A percentile compares a stretch with the other conserved stretches of the same genome.
phyloP scores from a whole-genome alignment of 23 tunicate species.

The Ciona savignyi region DNA sequence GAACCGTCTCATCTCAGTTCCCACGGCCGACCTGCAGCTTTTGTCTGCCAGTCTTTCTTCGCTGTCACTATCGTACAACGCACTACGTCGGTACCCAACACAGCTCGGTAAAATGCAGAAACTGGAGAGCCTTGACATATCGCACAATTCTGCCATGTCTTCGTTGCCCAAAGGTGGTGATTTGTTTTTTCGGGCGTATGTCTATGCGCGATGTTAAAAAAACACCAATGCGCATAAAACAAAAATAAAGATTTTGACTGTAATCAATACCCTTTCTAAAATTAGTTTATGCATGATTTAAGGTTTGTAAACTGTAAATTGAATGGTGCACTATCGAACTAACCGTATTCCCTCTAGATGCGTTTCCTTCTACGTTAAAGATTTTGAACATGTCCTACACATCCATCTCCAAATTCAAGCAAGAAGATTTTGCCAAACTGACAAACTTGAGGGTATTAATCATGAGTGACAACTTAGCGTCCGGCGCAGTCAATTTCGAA shows the following conservation, averaged over 20 bases:
- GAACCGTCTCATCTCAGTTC: slow-evolving; percentile 7
- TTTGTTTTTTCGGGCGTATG: too few relatives aligned
- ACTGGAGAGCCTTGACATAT: slow-evolving; percentile 20
- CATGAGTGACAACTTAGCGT: slow-evolving; percentile 34
- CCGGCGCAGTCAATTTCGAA: slow-evolving; percentile 24
- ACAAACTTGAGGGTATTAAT: background rate
- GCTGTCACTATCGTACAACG: slow-evolving; percentile 21
- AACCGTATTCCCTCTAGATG: too few relatives aligned
- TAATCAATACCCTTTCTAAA: too few relatives aligned
- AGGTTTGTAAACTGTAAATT: background rate
- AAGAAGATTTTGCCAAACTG: background rate
- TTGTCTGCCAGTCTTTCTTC: slow-evolving; percentile 5
- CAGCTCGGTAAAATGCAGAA: background rate
- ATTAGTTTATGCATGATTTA: background rate
- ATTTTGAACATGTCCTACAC: slow-evolving; percentile 4
- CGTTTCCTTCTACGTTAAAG: slow-evolving; percentile 2
- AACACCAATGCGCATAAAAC: background rate
- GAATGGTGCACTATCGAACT: background rate
- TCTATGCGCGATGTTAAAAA: too few relatives aligned
- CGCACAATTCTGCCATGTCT: slow-evolving; percentile 16
- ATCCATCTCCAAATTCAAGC: background rate
- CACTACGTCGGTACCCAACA: slow-evolving; percentile 4
- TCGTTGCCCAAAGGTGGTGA: slow-evolving; percentile 19
- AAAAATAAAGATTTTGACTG: too few relatives aligned
- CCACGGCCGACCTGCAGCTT: slow-evolving; percentile 3